A percentile compares a stretch with the other conserved stretches of the same genome.
Evolutionary conservation across 2,888 invertebrate species (phyloP).

Genomic region (Salpingus planirostris): DNA sequence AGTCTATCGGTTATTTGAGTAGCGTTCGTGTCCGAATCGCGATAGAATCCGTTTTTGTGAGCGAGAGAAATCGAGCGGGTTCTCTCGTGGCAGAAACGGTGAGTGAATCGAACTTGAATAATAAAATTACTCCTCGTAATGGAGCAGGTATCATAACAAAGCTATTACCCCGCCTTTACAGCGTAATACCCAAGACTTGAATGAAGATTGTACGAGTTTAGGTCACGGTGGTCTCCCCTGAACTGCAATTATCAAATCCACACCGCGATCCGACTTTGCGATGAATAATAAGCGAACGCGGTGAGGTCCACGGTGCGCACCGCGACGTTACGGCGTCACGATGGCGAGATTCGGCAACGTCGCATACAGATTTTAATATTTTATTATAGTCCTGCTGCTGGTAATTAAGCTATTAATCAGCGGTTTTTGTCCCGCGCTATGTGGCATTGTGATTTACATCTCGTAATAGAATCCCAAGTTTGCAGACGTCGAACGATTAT

Average conservation of each 20-base stretch:
- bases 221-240: constrained; percentile 21
- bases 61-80: no score
- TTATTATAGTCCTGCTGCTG: constrained; percentile 9
- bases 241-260: constrained; percentile 14
- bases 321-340: no score
- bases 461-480: no score
- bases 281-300: no score
- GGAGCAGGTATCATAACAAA: constrained; percentile 36
- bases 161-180: constrained; percentile 39
- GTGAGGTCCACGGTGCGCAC: no score
- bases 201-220: constrained; percentile 30
- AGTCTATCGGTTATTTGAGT: no score
- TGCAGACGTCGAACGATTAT: no score
- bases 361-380: no score
- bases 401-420: constrained; percentile 16
- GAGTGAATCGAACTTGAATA: constrained; percentile 25
- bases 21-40: no score
- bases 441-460: constrained; percentile 13
- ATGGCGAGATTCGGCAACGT: constrained; percentile 4
- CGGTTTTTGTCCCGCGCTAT: constrained; percentile 9
- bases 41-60: no score
- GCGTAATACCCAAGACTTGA: constrained; percentile 32
- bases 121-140: constrained; percentile 29
- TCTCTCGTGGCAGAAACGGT: no score
- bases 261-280: constrained; percentile 6